Percentiles rank a stretch among this genome's conserved stretches.
phyloP scores from a whole-genome alignment of 2,113 vertebrate genomes.

The Phaethon lepturus region DNA sequence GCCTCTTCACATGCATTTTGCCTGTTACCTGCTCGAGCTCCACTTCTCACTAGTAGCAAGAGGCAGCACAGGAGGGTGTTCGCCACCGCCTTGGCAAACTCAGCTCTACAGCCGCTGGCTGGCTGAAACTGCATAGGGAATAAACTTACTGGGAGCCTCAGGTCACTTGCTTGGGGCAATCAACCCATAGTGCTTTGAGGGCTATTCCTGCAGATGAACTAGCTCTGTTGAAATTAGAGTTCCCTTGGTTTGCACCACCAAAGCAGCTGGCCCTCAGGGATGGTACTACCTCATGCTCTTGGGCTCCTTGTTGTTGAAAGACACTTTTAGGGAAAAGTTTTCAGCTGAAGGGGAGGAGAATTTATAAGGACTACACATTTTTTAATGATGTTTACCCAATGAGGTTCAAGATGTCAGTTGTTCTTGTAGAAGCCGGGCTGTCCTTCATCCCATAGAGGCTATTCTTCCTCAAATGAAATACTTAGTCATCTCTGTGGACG shows the following conservation, averaged over 20 bases:
- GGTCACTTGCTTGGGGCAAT: neutral
- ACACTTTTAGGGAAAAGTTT: neutral
- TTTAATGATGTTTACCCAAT: neutral
- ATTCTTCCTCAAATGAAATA: neutral
- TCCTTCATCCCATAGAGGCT: neutral
- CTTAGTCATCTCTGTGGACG: neutral
- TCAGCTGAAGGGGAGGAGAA: neutral
- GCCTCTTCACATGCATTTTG: rapidly evolving
- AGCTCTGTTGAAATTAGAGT: neutral
- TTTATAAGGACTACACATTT: neutral
- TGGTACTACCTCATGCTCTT: neutral
- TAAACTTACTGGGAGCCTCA: neutral
- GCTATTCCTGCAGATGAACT: neutral
- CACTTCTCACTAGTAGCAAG: neutral
- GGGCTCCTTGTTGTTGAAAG: neutral
- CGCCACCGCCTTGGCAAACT: neutral
- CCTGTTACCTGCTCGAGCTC: neutral
- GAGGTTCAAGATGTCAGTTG: neutral
- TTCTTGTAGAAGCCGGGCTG: neutral
- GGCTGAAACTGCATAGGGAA: neutral
- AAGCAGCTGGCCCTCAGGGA: neutral
- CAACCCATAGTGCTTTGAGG: rapidly evolving
- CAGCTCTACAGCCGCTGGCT: neutral
- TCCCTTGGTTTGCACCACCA: neutral
- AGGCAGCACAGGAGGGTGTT: neutral